Evolutionary conservation across 2,888 invertebrate species (phyloP).

Genomic region (Oxyscelio sp.): DNA sequence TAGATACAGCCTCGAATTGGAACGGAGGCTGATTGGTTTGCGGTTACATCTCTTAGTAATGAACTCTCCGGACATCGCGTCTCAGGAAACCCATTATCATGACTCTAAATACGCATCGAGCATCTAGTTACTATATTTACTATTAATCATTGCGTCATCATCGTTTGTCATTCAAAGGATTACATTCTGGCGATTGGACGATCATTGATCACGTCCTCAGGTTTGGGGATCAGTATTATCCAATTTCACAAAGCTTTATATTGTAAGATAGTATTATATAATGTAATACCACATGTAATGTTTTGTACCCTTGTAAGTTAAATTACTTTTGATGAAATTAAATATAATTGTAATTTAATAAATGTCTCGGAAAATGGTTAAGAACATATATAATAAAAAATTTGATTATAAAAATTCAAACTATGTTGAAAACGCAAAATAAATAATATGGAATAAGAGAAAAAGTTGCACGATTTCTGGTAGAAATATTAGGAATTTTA

Average conservation of each 20-base stretch:
- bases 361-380: too few species aligned
- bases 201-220: slow-evolving; percentile 57
- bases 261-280: slow-evolving; percentile 43
- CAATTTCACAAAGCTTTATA: slow-evolving; percentile 52
- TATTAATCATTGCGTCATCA: slow-evolving; percentile 74
- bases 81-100: slow-evolving; percentile 87
- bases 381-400: too few species aligned
- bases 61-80: slow-evolving; percentile 87
- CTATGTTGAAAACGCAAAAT: too few species aligned
- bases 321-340: too few species aligned
- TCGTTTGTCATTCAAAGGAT: slow-evolving; percentile 74
- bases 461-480: too few species aligned
- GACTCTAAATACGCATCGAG: slow-evolving; percentile 82
- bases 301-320: too few species aligned
- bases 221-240: slow-evolving; percentile 42
- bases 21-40: slow-evolving; percentile 87
- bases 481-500: too few species aligned
- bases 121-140: slow-evolving; percentile 74
- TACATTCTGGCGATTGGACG: slow-evolving; percentile 62
- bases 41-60: slow-evolving; percentile 88
- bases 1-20: slow-evolving; percentile 79
- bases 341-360: too few species aligned
- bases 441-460: too few species aligned
- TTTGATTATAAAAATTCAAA: too few species aligned
- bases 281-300: too few species aligned